Base-by-base conservation (phyloP, 2,888 invertebrate genomes). In the Tetheella fluctuosa region DNA sequence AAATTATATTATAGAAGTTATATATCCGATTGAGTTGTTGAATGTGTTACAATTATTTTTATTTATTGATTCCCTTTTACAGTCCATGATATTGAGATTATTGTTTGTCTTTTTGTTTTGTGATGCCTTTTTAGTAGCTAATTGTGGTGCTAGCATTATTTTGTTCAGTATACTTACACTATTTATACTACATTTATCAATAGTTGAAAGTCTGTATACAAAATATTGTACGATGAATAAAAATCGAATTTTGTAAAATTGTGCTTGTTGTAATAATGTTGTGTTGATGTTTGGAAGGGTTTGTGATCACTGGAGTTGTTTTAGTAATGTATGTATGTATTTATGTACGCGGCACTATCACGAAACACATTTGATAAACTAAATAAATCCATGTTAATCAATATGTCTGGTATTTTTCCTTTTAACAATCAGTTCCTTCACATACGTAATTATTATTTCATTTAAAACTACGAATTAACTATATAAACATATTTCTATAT, bases 341-440 rank as follows among this genome's bases (percentile, higher is more conserved):
- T n/a, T n/a, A n/a, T n/a, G n/a, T 86, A 86, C 77, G 81, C 77
- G 78, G 89, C 91, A 91, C 91, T 82, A 79, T 89, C 90, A 91
- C 89, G 81, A 83, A 87, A 89, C 88, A 89, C 85, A 86, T 87
- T 88, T 90, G 86, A 86, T 89, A 85, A 89, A 86, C 82, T 86
- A 84, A 92, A 91, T 91, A 92, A 91, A 91, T 85, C 84, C 86
- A 91, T 91, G 90, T 91, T 90, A 90, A 88, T 91, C 88, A 81
- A 81, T 74, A 76, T 37, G 59, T 54, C 60, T 71, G 73, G 71
- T 75, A 67, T 73, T 68, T 69, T 62, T 20, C 23, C 23, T 54
- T 42, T 52, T n/a, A n/a, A n/a, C n/a, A 7, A 28, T 34, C 10
- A 52, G 2, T 20, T 17, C 7, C 28, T 28, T 28, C 28, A 30